Conservation (phyloP, 2,888 invertebrate species). For the Drosophila colorata region DNA sequence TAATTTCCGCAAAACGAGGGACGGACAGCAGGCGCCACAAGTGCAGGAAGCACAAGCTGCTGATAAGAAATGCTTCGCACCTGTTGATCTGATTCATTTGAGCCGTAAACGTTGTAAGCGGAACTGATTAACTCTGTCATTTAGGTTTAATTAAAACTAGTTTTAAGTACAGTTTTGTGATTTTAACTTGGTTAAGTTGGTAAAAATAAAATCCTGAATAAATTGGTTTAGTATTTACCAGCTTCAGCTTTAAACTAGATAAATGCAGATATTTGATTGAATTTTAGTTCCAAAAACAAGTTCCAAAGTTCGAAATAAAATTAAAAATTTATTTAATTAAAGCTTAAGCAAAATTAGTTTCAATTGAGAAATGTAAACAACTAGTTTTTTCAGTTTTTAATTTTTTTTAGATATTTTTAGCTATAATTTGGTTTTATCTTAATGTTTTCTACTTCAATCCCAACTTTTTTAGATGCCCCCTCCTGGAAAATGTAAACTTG, state of each 20-base stretch:
- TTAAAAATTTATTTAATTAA: too few relatives aligned
- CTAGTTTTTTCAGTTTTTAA: too few relatives aligned
- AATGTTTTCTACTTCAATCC: background rate
- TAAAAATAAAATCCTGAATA: background rate
- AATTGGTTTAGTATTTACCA: background rate
- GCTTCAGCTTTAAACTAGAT: background rate
- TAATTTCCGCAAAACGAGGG: constrained; percentile 16
- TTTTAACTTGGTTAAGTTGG: background rate
- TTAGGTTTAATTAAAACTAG: constrained; percentile 5
- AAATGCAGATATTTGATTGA: background rate
- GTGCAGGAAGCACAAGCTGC: constrained; percentile 26
- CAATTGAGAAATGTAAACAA: too few relatives aligned
- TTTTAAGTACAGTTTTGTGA: background rate
- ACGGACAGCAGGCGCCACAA: background rate
- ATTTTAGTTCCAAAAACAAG: background rate
- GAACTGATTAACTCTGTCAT: constrained; percentile 8
- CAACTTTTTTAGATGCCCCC: too few relatives aligned
- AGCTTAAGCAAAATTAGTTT: too few relatives aligned
- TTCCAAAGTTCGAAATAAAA: background rate
- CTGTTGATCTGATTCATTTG: constrained; percentile 20
- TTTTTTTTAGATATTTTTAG: too few relatives aligned
- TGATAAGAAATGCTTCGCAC: constrained; percentile 34
- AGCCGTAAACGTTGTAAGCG: constrained; percentile 9
- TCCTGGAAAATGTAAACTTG: background rate
- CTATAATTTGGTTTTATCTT: too few relatives aligned